phyloP scores from a whole-genome alignment of 2,113 vertebrate species.

The Corythornis madagascariensis region DNA sequence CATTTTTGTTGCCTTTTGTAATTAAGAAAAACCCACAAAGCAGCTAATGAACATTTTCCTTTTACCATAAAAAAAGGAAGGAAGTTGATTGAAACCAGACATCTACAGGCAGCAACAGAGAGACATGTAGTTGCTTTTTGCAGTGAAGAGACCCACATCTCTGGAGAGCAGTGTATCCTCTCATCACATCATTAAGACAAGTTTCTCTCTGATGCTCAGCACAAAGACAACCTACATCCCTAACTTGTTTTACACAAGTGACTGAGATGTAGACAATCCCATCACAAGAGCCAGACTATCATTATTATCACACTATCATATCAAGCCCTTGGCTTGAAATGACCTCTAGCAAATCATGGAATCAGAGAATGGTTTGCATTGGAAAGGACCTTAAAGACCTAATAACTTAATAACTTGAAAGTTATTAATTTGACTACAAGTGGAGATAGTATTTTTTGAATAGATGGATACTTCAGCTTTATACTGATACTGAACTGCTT shows the following conservation, averaged over 20 bases:
- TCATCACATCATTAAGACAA: neutral
- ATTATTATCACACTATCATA: too few species aligned
- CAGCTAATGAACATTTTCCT: neutral
- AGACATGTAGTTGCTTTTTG: neutral
- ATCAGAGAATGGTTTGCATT: too few species aligned
- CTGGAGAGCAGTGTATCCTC: neutral
- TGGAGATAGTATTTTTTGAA: neutral
- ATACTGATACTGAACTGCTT: neutral
- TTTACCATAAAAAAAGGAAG: neutral
- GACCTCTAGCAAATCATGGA: neutral
- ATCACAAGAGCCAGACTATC: neutral
- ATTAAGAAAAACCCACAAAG: neutral
- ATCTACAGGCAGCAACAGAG: neutral
- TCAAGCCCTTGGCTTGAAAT: neutral
- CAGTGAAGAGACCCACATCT: neutral
- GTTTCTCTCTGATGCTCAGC: neutral
- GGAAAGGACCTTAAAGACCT: too few species aligned
- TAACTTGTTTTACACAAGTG: fast-evolving
- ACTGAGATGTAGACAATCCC: neutral
- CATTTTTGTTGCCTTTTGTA: neutral
- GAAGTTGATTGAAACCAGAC: neutral
- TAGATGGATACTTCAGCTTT: neutral
- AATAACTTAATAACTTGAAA: too few species aligned
- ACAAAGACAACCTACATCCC: neutral
- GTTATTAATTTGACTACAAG: neutral